phyloP scores from a whole-genome alignment of 2,888 invertebrate species.

The Chironomus tentans region DNA sequence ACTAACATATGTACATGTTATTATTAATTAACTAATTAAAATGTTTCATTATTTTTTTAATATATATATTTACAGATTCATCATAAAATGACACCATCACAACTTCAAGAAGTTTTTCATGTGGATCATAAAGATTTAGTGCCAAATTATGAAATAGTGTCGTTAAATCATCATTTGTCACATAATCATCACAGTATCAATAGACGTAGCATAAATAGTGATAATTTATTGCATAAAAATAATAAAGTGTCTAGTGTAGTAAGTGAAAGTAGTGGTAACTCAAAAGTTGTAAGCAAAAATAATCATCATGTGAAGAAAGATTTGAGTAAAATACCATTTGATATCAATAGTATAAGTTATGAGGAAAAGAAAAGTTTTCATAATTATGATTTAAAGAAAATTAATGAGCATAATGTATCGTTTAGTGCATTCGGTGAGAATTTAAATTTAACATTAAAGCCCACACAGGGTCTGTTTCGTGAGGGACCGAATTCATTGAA shows the following conservation, averaged over 20 bases:
- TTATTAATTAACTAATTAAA: background rate
- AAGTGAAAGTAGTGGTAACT: slow-evolving; percentile 41
- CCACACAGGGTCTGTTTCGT: slow-evolving; percentile 68
- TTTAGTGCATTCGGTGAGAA: slow-evolving; percentile 72
- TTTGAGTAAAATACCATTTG: slow-evolving; percentile 41
- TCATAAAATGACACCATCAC: slow-evolving; percentile 77
- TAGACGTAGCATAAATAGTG: slow-evolving; percentile 32
- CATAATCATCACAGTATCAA: slow-evolving; percentile 35
- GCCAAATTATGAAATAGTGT: slow-evolving; percentile 76
- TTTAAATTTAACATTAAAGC: slow-evolving; percentile 62
- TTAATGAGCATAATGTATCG: slow-evolving; percentile 52
- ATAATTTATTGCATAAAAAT: slow-evolving; percentile 34
- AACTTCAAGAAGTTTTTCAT: slow-evolving; percentile 74
- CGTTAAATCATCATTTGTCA: slow-evolving; percentile 54
- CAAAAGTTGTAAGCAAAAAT: slow-evolving; percentile 28
- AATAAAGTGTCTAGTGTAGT: slow-evolving; percentile 35
- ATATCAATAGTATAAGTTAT: slow-evolving; percentile 29
- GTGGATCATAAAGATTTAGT: slow-evolving; percentile 68
- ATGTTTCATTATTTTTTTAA: background rate
- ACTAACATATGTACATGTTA: background rate
- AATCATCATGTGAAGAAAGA: slow-evolving; percentile 42
- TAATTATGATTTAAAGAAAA: slow-evolving; percentile 32
- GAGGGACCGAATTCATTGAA: slow-evolving; percentile 54
- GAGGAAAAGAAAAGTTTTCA: slow-evolving; percentile 28
- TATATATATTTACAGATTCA: slow-evolving; percentile 68